Conservation (phyloP, 2,797 vertebrate species). For the Sebastes nivosus region DNA sequence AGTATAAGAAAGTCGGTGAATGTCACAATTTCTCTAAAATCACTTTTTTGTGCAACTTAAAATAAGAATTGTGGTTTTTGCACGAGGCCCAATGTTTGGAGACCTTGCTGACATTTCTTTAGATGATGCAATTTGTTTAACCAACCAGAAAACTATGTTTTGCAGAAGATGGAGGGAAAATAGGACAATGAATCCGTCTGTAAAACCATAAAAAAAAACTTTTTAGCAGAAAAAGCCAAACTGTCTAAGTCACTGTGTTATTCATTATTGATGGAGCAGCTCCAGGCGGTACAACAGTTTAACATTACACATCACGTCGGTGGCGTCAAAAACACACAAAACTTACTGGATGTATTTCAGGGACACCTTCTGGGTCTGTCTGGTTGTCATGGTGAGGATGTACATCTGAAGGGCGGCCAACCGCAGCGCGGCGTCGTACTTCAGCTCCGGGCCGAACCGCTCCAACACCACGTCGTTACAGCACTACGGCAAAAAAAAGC, state of each 20-base stretch:
- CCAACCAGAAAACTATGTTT: not conserved
- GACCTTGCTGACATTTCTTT: not conserved
- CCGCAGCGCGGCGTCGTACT: constrained; percentile 93
- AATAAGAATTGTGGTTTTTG: not conserved
- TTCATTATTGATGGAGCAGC: constrained; percentile 5
- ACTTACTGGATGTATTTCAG: constrained; percentile 99
- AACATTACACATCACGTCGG: constrained; percentile 2
- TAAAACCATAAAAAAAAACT: not conserved
- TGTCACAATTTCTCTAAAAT: no score
- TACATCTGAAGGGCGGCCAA: constrained; percentile 98
- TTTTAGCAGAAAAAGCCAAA: not conserved
- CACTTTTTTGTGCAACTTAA: no score
- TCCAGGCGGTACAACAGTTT: not conserved
- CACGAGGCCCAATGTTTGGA: not conserved
- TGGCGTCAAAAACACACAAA: not conserved
- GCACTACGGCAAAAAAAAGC: constrained; percentile 79
- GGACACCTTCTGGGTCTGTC: constrained; percentile 96
- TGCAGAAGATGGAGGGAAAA: not conserved
- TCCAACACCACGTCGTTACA: constrained; percentile 97
- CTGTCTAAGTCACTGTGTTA: not conserved
- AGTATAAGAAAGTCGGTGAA: not conserved
- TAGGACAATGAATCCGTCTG: not conserved
- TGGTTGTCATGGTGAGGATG: constrained; percentile 94
- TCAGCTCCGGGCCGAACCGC: constrained; percentile 94
- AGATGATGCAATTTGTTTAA: not conserved